Evolutionary conservation across 2,888 invertebrate species (phyloP).

Genomic region (Maniola hyperantus): DNA sequence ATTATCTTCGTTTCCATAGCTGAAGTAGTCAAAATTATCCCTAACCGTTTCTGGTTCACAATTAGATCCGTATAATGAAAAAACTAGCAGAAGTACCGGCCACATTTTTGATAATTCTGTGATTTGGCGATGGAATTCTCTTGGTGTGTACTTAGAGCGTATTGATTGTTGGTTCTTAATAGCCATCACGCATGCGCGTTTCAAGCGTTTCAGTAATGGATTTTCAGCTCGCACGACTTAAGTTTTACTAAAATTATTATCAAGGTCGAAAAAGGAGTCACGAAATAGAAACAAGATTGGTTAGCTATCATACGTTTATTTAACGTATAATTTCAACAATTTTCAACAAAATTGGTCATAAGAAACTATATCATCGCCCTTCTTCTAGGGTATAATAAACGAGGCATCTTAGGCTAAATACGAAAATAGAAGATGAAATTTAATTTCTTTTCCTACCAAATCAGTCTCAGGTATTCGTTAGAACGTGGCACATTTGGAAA

Average conservation of each 20-base stretch:
- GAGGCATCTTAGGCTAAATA: slow-evolving; percentile 57
- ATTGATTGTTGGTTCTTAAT: slow-evolving; percentile 63
- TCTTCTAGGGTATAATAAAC: slow-evolving; percentile 44
- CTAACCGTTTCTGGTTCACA: slow-evolving; percentile 76
- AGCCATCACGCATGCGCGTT: slow-evolving; percentile 65
- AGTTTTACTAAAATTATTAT: slow-evolving; percentile 36
- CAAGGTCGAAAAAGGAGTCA: slow-evolving; percentile 38
- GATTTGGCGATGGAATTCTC: slow-evolving; percentile 52
- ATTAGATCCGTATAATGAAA: slow-evolving; percentile 53
- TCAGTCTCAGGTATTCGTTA: slow-evolving; percentile 76
- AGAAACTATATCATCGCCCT: slow-evolving; percentile 39
- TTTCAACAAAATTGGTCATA: slow-evolving; percentile 55
- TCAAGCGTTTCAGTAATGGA: slow-evolving; percentile 50
- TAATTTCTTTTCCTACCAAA: slow-evolving; percentile 64
- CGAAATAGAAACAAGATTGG: slow-evolving; percentile 47
- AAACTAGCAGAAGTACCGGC: slow-evolving; percentile 51
- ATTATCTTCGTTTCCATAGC: slow-evolving; percentile 71
- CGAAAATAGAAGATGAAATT: slow-evolving; percentile 76
- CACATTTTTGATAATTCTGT: slow-evolving; percentile 54
- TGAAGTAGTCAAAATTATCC: slow-evolving; percentile 75
- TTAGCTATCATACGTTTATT: slow-evolving; percentile 63
- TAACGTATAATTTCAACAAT: slow-evolving; percentile 58
- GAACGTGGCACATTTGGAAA: slow-evolving; percentile 56
- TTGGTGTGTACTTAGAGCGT: slow-evolving; percentile 53
- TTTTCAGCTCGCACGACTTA: slow-evolving; percentile 43